Base-by-base conservation (phyloP, 1,140 invertebrate species). In the Temnothorax nylanderi region DNA sequence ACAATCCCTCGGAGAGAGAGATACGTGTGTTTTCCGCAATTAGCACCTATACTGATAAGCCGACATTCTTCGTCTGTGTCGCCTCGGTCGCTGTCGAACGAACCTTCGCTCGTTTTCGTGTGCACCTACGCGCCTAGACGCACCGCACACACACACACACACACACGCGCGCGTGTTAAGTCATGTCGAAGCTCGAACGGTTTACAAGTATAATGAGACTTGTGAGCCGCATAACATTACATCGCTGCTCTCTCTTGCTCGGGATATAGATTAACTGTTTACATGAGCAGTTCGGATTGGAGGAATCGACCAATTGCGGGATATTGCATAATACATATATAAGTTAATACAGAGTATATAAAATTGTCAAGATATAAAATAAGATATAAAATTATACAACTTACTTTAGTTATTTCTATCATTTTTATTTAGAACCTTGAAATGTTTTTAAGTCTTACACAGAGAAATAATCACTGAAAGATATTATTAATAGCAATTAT, bases 191-290 rank as follows among this genome's bases (percentile, higher is more conserved):
- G 92, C 92, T 91, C 93, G 92, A 92, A 92, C 93, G 94, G 95
- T 95, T 95, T 95, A 95, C 95, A 95, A 95, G 94, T 95, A 95
- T 95, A 95, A 95, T 95, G 95, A 95, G 95, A 94, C 94, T 95
- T 95, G 94, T 94, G 94, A 94, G 94, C 93, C 94, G 95, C 95
- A 95, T 95, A 94, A 94, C 94, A 95, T 95, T 95, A 95, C 93
- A 94, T 93, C 87, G 94, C 90, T 94, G 94, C 94, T 69, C 65
- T 95, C 41, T 49, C 44, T 95, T 94, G 94, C 94, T 94, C 94
- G 94, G 94, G 95, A 95, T 95, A 95, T 95, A 95, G 94, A 95
- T 95, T 95, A 95, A 95, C 95, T 95, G 94, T 95, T 95, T 95
- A 95, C 94, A 94, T 89, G 94, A 92, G 93, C 93, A 87, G 84